phyloP scores from a whole-genome alignment of 2,888 invertebrate genomes.

The Elgonia sp. region DNA sequence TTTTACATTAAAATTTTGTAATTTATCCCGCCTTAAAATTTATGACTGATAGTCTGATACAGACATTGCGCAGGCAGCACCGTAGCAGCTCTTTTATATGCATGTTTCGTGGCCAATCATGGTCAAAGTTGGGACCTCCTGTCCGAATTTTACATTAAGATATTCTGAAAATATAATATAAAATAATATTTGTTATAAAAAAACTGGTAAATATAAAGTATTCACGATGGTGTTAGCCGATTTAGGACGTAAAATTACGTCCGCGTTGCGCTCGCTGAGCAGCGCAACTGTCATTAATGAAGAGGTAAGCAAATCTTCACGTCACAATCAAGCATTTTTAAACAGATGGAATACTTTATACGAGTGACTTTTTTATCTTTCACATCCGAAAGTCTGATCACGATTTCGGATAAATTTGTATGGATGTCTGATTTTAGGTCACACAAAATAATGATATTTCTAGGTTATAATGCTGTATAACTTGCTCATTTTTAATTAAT shows the following conservation, averaged over 20 bases:
- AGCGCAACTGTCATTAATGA: constrained; percentile 99
- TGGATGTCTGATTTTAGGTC: no score
- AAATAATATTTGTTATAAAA: constrained; percentile 53
- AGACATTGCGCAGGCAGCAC: no score
- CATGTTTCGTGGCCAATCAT: constrained; percentile 9
- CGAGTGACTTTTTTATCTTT: no score
- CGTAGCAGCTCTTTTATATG: no score
- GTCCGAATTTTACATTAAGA: constrained; percentile 49
- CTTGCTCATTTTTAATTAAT: no score
- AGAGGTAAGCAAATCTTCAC: constrained; percentile 90
- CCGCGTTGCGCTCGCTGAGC: constrained; percentile 98
- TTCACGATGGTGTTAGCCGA: constrained; percentile 99
- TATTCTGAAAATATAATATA: constrained; percentile 29
- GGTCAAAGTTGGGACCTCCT: constrained; percentile 48
- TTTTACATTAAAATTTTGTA: no score
- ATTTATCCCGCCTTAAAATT: no score
- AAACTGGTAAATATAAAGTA: constrained; percentile 39
- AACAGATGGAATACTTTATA: constrained; percentile 81
- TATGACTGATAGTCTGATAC: no score
- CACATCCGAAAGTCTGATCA: no score
- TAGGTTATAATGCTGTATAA: no score
- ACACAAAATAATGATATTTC: no score
- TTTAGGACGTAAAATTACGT: constrained; percentile 99
- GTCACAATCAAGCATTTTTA: constrained; percentile 76
- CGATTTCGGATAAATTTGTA: no score